These are phyloP conservation scores for Gnathonemus echidnorhynchus DNA, from an alignment of 2,113 vertebrate genomes.

Conservation along the genomic window DNA sequence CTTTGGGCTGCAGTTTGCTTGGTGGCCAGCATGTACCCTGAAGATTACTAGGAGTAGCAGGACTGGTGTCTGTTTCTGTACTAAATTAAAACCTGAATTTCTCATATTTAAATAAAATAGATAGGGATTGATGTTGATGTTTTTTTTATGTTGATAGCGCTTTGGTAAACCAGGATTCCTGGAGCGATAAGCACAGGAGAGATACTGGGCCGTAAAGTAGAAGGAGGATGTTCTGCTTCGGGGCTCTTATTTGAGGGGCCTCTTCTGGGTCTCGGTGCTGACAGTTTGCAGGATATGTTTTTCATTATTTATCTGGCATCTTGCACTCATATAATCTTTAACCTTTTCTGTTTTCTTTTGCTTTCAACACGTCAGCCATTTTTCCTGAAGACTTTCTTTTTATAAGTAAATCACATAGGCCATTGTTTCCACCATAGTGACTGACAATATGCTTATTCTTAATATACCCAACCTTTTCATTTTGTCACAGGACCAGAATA, in stretches of 20 bases:
- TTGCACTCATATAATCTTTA: neutral
- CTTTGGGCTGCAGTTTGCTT: neutral
- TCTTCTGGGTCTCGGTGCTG: neutral
- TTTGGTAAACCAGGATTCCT: neutral
- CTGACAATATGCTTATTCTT: neutral
- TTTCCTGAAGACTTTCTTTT: neutral
- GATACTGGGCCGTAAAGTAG: neutral
- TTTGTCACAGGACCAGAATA: constrained; percentile 53
- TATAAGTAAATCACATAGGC: neutral
- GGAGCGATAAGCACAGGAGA: neutral
- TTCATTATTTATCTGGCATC: neutral
- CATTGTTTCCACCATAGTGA: neutral
- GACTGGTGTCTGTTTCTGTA: neutral
- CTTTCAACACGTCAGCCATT: neutral
- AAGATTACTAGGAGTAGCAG: neutral
- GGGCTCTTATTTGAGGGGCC: neutral
- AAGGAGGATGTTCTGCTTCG: neutral
- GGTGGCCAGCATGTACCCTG: neutral
- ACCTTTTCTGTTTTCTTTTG: neutral
- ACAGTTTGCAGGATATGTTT: neutral
- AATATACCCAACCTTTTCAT: neutral
- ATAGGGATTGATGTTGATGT: neutral
- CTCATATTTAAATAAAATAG: neutral
- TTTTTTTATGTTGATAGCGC: neutral
- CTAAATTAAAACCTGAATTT: neutral